A percentile compares a stretch with the other conserved stretches of the same genome.
These are phyloP conservation scores for Zapornia atra DNA, from an alignment of 2,113 vertebrate species.

Conservation along the genomic window DNA sequence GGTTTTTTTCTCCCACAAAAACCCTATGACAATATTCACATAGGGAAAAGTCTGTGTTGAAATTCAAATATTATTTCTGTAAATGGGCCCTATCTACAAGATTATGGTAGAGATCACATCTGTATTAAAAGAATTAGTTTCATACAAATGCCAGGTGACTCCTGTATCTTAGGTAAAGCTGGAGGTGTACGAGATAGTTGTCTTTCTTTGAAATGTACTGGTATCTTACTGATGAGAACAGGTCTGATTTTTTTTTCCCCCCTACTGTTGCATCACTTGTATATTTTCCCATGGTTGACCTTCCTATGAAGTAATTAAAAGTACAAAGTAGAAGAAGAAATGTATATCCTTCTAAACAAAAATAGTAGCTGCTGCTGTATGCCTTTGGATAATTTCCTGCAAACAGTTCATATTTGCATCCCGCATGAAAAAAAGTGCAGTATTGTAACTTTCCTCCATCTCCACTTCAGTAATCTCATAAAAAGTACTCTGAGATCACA, in stretches of 20 bases:
- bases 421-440: not conserved
- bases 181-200: rapidly evolving
- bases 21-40: not conserved
- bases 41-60: not conserved
- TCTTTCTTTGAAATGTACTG: not conserved
- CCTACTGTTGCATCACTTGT: not conserved
- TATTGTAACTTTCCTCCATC: not conserved
- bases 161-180: not conserved
- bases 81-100: not conserved
- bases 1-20: not conserved
- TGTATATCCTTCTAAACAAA: not conserved
- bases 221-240: not conserved
- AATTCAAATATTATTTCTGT: not conserved
- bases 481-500: not conserved
- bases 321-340: not conserved
- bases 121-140: not conserved
- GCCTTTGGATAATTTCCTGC: not conserved
- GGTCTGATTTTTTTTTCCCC: not conserved
- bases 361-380: not conserved
- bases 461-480: not conserved
- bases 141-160: not conserved
- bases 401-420: not conserved
- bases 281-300: not conserved
- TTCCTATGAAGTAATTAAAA: not conserved
- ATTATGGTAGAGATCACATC: not conserved